Evolutionary conservation across 2,113 vertebrate genomes (phyloP).

Genomic region (Campylorhamphus procurvoides): DNA sequence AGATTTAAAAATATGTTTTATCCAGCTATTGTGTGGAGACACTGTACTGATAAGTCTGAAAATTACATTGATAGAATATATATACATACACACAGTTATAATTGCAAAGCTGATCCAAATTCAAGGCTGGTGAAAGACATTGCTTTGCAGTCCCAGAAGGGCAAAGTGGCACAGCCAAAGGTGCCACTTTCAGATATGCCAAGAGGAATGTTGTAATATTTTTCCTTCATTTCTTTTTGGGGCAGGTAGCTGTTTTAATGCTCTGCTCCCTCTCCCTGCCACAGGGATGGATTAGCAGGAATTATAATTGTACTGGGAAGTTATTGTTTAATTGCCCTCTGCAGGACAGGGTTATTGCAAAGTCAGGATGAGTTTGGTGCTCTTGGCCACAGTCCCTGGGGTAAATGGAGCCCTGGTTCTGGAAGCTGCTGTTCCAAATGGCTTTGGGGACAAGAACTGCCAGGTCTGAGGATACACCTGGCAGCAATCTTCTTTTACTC

Average conservation of each 20-base stretch:
- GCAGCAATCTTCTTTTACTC: neutral
- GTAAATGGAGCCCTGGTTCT: neutral
- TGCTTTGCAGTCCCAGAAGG: neutral
- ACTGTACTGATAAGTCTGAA: neutral
- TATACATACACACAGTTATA: neutral
- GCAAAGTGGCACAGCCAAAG: neutral
- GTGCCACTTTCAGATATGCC: neutral
- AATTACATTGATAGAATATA: neutral
- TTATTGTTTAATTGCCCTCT: neutral
- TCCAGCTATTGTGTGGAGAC: neutral
- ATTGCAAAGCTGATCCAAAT: neutral
- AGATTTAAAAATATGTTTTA: neutral
- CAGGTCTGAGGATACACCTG: neutral
- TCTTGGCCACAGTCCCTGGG: neutral
- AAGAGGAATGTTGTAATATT: neutral
- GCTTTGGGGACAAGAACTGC: neutral
- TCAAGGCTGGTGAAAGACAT: neutral
- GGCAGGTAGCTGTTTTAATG: neutral
- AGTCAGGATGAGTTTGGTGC: neutral
- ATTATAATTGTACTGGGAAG: neutral
- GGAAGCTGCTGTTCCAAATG: neutral
- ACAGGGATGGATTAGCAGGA: neutral
- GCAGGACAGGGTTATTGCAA: neutral
- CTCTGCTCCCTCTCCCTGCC: neutral
- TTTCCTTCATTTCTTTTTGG: neutral